Evolutionary conservation across 2,797 vertebrate genomes (phyloP).

Genomic region (Cyclura pinguis): DNA sequence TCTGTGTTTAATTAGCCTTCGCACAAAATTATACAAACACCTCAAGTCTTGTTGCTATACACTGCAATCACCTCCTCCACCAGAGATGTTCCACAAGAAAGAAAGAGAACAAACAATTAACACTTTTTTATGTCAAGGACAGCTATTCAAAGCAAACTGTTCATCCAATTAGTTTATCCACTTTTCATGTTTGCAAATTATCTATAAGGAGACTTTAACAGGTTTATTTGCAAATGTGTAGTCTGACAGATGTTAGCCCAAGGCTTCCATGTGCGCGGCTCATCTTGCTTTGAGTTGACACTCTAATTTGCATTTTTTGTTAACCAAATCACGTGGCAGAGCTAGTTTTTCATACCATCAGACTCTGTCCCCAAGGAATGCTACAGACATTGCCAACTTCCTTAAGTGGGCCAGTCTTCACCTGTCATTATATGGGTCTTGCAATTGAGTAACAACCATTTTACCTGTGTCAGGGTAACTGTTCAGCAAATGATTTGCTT

Average conservation of each 20-base stretch:
- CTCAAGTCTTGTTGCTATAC: conserved; percentile 16
- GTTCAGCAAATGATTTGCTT: background rate
- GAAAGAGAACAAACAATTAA: conserved; percentile 37
- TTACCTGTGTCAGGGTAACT: background rate
- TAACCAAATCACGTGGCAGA: background rate
- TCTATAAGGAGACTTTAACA: conserved; percentile 37
- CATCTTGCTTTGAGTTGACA: conserved; percentile 18
- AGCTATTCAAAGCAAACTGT: conserved; percentile 35
- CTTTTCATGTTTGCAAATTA: conserved; percentile 42
- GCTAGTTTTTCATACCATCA: conserved; percentile 5
- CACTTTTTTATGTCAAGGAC: conserved; percentile 39
- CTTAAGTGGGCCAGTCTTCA: background rate
- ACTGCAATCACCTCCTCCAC: background rate
- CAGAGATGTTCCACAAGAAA: background rate
- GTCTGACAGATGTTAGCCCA: conserved; percentile 14
- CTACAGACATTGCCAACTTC: background rate
- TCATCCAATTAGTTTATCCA: conserved; percentile 37
- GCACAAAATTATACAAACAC: conserved; percentile 10
- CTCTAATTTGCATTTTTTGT: conserved; percentile 10
- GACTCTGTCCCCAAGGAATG: background rate
- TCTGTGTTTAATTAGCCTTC: conserved; percentile 3
- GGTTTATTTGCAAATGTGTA: conserved; percentile 44
- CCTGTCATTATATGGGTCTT: background rate
- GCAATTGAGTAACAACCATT: background rate
- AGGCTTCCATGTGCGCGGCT: conserved; percentile 15